phyloP scores from a whole-genome alignment of 1,140 invertebrate genomes.

The Cotesia vestalis region DNA sequence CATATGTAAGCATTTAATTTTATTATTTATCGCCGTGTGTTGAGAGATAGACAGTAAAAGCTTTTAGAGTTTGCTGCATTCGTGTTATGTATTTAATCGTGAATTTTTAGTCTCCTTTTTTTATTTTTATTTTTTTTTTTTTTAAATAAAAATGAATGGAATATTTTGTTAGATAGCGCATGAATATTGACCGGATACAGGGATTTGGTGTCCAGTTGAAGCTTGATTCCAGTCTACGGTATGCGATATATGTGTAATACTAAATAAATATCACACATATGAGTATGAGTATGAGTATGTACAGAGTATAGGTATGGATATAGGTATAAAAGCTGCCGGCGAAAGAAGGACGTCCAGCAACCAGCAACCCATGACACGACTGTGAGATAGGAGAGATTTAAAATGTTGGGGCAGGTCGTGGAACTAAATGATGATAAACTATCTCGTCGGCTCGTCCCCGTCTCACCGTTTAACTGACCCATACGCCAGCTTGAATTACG shows the following conservation, averaged over 20 bases:
- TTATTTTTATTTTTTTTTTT: neutral
- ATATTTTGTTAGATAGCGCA: no score
- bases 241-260: no score
- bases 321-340: neutral
- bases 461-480: slow-evolving; percentile 54
- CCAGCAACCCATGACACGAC: slow-evolving; percentile 27
- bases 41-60: slow-evolving; percentile 7
- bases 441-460: slow-evolving; percentile 48
- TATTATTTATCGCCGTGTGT: slow-evolving; percentile 15
- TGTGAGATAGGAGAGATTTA: slow-evolving; percentile 61
- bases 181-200: no score
- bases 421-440: slow-evolving; percentile 65
- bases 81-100: neutral
- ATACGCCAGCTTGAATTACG: slow-evolving; percentile 56
- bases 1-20: slow-evolving; percentile 16
- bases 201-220: no score
- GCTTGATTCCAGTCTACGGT: no score
- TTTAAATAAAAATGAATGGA: neutral
- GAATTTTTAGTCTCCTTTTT: neutral
- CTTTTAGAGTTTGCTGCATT: slow-evolving; percentile 1
- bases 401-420: slow-evolving; percentile 63
- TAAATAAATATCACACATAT: slow-evolving; percentile 3
- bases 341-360: slow-evolving; percentile 22
- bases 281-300: slow-evolving; percentile 2
- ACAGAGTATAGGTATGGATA: neutral